phyloP scores from a whole-genome alignment of 2,113 vertebrate genomes.

The Solenodon paradoxus region DNA sequence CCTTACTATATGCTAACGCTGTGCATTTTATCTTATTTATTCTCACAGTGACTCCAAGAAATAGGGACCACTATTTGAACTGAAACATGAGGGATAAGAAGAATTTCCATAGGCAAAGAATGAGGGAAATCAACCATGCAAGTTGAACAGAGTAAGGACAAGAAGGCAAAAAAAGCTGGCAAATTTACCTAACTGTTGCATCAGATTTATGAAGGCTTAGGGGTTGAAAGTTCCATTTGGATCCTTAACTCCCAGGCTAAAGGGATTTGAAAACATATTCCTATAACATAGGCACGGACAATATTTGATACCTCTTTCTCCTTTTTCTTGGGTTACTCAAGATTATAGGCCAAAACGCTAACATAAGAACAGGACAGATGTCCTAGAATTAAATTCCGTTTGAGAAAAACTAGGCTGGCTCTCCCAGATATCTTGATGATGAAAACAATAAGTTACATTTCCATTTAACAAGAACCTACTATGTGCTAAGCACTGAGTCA shows the following conservation, averaged over 20 bases:
- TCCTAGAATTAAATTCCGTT: not conserved
- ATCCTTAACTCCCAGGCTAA: not conserved
- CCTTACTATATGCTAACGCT: not conserved
- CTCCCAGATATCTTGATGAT: not conserved
- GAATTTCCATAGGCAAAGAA: not conserved
- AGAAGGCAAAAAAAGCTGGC: not conserved
- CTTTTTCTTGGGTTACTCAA: not conserved
- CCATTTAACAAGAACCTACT: not conserved
- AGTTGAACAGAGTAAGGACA: not conserved
- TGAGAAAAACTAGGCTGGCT: not conserved
- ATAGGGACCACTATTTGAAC: not conserved
- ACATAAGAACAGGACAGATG: not conserved
- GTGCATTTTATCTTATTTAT: not conserved
- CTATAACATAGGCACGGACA: not conserved
- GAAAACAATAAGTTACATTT: not conserved
- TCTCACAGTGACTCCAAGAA: not conserved
- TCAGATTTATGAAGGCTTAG: not conserved
- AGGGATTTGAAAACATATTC: not conserved
- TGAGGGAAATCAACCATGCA: not conserved
- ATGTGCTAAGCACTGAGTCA: not conserved
- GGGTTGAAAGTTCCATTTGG: not conserved
- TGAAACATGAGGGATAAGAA: not conserved
- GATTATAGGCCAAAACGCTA: not conserved
- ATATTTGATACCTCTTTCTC: not conserved
- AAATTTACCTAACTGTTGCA: not conserved